Evolutionary conservation across 2,888 invertebrate species (phyloP).

Genomic region (Clostera curtula): DNA sequence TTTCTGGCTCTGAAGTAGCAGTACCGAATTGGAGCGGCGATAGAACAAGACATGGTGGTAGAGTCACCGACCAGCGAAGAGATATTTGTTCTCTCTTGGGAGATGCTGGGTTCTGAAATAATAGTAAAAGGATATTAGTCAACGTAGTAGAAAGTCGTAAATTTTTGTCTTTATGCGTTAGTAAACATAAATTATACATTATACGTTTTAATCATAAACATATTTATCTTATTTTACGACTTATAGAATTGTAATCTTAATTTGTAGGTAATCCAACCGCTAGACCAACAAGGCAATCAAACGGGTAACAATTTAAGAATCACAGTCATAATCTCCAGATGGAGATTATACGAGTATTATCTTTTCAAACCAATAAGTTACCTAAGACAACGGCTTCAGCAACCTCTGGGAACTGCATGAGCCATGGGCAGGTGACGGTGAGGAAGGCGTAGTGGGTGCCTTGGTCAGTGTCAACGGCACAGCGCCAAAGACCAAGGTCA

Average conservation of each 20-base stretch:
- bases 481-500: constrained; percentile 57
- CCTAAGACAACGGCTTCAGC: constrained; percentile 14
- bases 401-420: constrained; percentile 25
- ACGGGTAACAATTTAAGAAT: no score
- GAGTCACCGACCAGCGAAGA: constrained; percentile 26
- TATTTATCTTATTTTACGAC: no score
- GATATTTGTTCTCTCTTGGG: constrained; percentile 15
- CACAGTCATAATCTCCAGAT: no score
- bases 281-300: no score
- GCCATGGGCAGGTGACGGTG: constrained; percentile 35
- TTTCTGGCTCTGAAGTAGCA: constrained; percentile 56
- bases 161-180: neutral
- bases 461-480: constrained; percentile 41
- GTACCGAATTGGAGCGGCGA: constrained; percentile 42
- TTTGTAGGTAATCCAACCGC: no score
- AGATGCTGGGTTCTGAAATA: constrained; percentile 42
- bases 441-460: constrained; percentile 49
- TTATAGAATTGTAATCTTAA: no score
- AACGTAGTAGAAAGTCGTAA: neutral
- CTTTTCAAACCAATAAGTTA: no score
- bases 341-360: no score
- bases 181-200: no score
- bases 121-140: neutral
- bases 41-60: constrained; percentile 40
- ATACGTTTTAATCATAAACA: no score